A percentile compares a stretch with the other conserved stretches of the same genome.
phyloP scores from a whole-genome alignment of 2,888 invertebrate species.

The Leptothorax acervorum region DNA sequence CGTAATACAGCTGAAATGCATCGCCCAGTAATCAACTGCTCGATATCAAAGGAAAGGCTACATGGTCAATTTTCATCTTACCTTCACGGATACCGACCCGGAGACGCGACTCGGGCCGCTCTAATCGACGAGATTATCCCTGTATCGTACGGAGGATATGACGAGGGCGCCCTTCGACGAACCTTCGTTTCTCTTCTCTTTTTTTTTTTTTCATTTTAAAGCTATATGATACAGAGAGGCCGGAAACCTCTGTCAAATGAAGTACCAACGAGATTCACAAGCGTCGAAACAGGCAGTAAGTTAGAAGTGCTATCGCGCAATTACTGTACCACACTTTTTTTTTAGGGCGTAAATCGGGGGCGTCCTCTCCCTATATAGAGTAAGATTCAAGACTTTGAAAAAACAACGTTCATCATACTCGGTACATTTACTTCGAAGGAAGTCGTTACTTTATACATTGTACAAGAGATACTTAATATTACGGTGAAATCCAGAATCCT shows the following conservation, averaged over 20 bases:
- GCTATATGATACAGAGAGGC: conserved; percentile 69
- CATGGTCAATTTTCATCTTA: conserved; percentile 27
- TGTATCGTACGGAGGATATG: conserved; percentile 67
- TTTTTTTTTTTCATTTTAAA: conserved; percentile 51
- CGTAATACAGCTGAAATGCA: conserved; percentile 22
- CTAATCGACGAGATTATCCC: conserved; percentile 34
- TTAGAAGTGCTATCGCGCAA: conserved; percentile 75
- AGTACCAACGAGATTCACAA: conserved; percentile 72
- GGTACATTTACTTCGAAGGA: conserved; percentile 75
- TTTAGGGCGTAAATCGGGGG: conserved; percentile 6
- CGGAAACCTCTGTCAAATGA: conserved; percentile 69
- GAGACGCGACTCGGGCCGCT: conserved; percentile 6
- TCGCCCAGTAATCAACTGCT: conserved; percentile 37
- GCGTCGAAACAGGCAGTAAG: conserved; percentile 76
- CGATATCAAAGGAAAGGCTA: conserved; percentile 16
- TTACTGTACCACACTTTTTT: conserved; percentile 70
- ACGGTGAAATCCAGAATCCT: conserved; percentile 74
- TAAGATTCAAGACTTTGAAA: conserved; percentile 59
- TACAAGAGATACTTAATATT: conserved; percentile 77
- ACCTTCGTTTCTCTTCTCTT: conserved; percentile 11
- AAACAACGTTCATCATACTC: conserved; percentile 75
- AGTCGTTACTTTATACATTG: conserved; percentile 78
- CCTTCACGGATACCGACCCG: conserved; percentile 27
- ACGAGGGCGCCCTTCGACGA: conserved; percentile 61
- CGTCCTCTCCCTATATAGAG: conserved; percentile 42